Evolutionary conservation across 2,797 vertebrate genomes (phyloP), one percentile per base, ranked within the genome.

Genomic region (Poeciliopsis turneri): DNA sequence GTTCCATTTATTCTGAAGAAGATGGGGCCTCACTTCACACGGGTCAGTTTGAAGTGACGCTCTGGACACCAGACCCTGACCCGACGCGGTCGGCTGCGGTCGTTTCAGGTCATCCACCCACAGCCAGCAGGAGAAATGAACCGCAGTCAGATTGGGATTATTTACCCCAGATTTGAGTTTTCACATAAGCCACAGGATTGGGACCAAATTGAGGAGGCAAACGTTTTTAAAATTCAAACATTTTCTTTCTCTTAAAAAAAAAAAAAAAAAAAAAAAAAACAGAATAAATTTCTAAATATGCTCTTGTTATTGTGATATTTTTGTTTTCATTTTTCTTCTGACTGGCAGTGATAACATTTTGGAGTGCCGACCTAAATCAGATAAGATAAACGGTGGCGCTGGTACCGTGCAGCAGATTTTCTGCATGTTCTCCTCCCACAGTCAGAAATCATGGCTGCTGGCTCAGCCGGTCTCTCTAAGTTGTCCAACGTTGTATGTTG

Each of bases 31-130:
- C 2, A 51, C 49, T 20, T 51, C 18, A 51, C 18, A 23, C 49
- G 2, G 49, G 49, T 23, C 18, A 23, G 49, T 23, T 11, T 25
- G 23, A 25, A 7, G 47, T 77, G 79, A 89, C 90, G 92, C 93
- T 94, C 93, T 92, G 92, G 93, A 89, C 91, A 36, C 7, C 30
- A 33, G 18, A 16, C 30, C 6, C 89, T 91, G 93, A 90, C 94
- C 92, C 88, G 88, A 88, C 94, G 92, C 88, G 89, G 90, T 88
- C 79, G 82, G 86, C 95, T 92, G 95, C 95, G 96, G 95, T 96
- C 96, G 95, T 95, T 96, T 96, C 94, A 95, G 94, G 93, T 95
- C 90, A 87, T 95, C 84, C 91, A 86, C 78, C 0, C 79, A 89
- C 95, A 95, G 89, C 94, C 94, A 33, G 28, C 28, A 61, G 30